Evolutionary conservation across 2,888 invertebrate genomes (phyloP).

Genomic region (Thelaira solivaga): DNA sequence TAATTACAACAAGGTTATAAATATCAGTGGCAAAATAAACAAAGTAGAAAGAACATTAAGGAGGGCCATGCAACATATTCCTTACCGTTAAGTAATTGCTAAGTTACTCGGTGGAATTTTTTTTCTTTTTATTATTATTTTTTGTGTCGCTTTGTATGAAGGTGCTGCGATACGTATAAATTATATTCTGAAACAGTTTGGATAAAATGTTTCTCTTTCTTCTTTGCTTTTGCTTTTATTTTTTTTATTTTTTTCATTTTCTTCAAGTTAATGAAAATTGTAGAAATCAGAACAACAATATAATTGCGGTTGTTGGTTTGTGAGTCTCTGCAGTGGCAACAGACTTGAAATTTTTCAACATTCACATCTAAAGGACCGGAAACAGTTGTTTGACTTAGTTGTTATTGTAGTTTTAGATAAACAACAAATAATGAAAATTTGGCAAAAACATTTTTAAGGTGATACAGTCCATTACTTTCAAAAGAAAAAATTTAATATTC

Average conservation of each 20-base stretch:
- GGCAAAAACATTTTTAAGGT: slow-evolving; percentile 24
- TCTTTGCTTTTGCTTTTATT: background rate
- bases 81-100: slow-evolving; percentile 39
- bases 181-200: slow-evolving; percentile 33
- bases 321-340: background rate
- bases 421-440: slow-evolving; percentile 15
- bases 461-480: slow-evolving; percentile 47
- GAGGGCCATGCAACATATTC: slow-evolving; percentile 7
- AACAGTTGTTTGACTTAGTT: background rate
- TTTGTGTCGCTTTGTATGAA: slow-evolving; percentile 3
- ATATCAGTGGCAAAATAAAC: background rate
- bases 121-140: slow-evolving; percentile 8
- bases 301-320: slow-evolving; percentile 24
- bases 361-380: background rate
- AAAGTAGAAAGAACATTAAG: background rate
- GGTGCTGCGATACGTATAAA: slow-evolving; percentile 18
- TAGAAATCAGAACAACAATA: slow-evolving; percentile 5
- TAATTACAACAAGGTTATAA: slow-evolving; percentile 27
- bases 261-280: slow-evolving; percentile 2
- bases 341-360: background rate
- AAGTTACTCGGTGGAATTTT: slow-evolving; percentile 10
- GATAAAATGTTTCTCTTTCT: slow-evolving; percentile 18
- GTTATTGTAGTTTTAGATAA: slow-evolving; percentile 4
- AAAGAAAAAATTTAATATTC: slow-evolving; percentile 37
- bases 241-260: slow-evolving; percentile 3